These are phyloP conservation scores for Halcyon leucocephala DNA, from an alignment of 2,797 vertebrate genomes.

Conservation along the genomic window DNA sequence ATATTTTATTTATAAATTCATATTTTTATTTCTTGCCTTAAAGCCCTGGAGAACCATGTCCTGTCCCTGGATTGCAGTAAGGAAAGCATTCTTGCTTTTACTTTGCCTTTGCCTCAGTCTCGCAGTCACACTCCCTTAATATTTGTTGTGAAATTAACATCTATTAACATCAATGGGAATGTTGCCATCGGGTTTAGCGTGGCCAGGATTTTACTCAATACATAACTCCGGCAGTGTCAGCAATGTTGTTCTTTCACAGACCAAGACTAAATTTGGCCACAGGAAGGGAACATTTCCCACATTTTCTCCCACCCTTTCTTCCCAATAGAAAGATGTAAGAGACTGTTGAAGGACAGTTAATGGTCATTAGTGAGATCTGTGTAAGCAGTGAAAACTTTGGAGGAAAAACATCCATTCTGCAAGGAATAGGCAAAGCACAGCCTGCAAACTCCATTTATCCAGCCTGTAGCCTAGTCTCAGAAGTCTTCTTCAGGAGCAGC, in stretches of 20 bases:
- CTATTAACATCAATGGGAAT: not conserved
- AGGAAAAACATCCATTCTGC: not conserved
- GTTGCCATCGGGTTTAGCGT: not conserved
- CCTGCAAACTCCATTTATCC: not conserved
- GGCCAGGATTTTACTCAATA: slow-evolving; percentile 16
- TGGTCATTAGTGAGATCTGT: not conserved
- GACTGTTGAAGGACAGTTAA: not conserved
- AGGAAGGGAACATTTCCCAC: not conserved
- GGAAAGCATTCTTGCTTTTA: not conserved
- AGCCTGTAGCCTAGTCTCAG: not conserved
- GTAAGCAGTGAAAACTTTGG: not conserved
- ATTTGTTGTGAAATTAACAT: slow-evolving; percentile 32
- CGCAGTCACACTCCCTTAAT: not conserved
- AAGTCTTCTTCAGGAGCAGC: not conserved
- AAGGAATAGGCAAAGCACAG: not conserved
- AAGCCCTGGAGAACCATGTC: not conserved
- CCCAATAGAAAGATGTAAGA: not conserved
- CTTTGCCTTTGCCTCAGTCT: slow-evolving; percentile 50
- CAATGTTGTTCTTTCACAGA: not conserved
- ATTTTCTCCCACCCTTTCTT: not conserved
- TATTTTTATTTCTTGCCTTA: not conserved
- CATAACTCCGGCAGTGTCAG: not conserved
- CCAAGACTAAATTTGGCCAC: not conserved
- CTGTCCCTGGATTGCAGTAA: not conserved
- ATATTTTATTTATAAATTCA: not conserved